Evolutionary conservation across 2,797 vertebrate species (phyloP).

Genomic region (Acrossocheilus fasciatus): DNA sequence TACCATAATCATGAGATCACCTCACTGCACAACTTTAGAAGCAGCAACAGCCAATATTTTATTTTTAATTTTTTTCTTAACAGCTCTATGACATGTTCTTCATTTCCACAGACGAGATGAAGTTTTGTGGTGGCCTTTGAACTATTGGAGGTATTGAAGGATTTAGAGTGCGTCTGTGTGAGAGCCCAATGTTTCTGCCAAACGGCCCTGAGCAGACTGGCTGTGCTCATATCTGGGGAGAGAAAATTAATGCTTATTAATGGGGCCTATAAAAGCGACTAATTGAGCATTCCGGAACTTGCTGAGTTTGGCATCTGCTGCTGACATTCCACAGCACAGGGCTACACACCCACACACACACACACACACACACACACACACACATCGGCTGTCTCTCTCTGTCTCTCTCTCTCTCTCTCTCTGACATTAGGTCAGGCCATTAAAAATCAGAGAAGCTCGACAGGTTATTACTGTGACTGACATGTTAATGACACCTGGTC

Average conservation of each 20-base stretch:
- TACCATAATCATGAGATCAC: conserved; percentile 2
- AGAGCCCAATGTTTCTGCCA: conserved; percentile 25
- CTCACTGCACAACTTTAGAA: not conserved
- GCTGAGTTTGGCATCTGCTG: conserved; percentile 94
- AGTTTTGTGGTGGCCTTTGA: conserved; percentile 32
- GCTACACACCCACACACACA: conserved; percentile 93
- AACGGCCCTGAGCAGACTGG: conserved; percentile 59
- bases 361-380: conserved; percentile 84
- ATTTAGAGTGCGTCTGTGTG: conserved; percentile 36
- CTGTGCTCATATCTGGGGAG: conserved; percentile 66
- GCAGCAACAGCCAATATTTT: not conserved
- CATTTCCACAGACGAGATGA: conserved; percentile 8
- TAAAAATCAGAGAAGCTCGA: conserved; percentile 88
- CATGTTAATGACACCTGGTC: conserved; percentile 63
- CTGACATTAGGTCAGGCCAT: conserved; percentile 96
- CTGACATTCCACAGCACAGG: conserved; percentile 96
- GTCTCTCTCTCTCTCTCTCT: conserved; percentile 89
- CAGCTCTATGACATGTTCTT: not conserved
- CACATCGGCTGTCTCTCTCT: conserved; percentile 29
- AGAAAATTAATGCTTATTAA: conserved; percentile 84
- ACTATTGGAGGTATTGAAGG: conserved; percentile 36
- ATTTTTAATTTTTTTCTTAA: not conserved
- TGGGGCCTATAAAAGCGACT: conserved; percentile 89
- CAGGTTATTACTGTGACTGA: conserved; percentile 72
- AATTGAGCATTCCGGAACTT: conserved; percentile 97